Evolutionary conservation across 2,888 invertebrate genomes (phyloP), one percentile per base, ranked within the genome.

Genomic region (Cyclophora albipunctata): DNA sequence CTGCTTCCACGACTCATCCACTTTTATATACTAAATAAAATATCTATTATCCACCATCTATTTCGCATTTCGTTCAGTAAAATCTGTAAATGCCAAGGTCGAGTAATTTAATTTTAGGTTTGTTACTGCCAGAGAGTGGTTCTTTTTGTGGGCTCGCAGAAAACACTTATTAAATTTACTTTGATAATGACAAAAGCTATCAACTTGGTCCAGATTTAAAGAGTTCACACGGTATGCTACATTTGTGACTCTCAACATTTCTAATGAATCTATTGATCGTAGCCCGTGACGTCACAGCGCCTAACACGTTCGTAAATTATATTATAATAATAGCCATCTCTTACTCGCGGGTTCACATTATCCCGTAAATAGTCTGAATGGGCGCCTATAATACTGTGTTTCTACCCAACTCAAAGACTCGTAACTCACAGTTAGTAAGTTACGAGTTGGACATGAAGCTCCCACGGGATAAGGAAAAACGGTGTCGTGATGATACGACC

Each of bases 1-100:
- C 50, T 40, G 34, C 7, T 43, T 42, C 46, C 48, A 52, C 51
- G 50, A 40, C 42, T 43, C 47, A 48, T 37, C 4, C 4, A 37
- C 37, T 37, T 37, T 37, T 37, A 37, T 37, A 37, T 37, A 50
- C 47, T 49, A 42, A 47, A 58, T 20, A 49, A 54, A 54, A 55
- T 55, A 53, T 46, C 51, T 51, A 34, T 53, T 51, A 50, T 45
- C 47, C 49, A 47, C 47, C 49, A 54, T 54, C 51, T 53, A 46
- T 54, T 48, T 57, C 51, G 51, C 49, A 46, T 55, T 58, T 57
- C 48, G 56, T 59, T 54, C 50, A 55, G 51, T 54, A 54, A 50
- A 50, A 45, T 7, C 44, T 41, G 47, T 45, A 55, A 54, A 60
- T 58, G 54, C 48, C 53, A 58, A 55, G 56, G 53, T 37, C 52